Percentiles rank a stretch among this genome's conserved stretches.
These are phyloP conservation scores for Leucophora obtusa DNA, from an alignment of 2,888 invertebrate species.

Conservation along the genomic window DNA sequence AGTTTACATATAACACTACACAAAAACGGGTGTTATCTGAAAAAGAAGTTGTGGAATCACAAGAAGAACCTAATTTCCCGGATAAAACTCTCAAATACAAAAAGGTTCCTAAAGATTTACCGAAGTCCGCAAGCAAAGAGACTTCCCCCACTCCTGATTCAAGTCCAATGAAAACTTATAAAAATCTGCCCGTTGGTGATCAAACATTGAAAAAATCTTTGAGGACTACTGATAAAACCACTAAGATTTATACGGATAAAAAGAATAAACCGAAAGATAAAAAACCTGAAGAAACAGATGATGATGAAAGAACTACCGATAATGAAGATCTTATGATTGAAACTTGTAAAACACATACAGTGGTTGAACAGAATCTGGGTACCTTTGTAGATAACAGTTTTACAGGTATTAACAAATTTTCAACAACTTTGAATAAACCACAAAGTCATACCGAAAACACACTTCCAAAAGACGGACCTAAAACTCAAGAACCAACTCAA, in stretches of 20 bases:
- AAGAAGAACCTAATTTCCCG: neutral
- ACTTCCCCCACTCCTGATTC: neutral
- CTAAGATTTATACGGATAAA: neutral
- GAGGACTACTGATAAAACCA: slow-evolving; percentile 20
- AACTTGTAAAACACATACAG: slow-evolving; percentile 24
- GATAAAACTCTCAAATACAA: neutral
- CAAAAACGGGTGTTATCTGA: slow-evolving; percentile 28
- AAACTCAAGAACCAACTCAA: neutral
- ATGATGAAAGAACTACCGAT: slow-evolving; percentile 15
- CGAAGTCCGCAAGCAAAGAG: neutral
- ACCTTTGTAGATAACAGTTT: neutral
- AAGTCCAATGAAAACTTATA: neutral
- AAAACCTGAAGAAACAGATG: slow-evolving; percentile 19
- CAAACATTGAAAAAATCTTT: slow-evolving; percentile 29
- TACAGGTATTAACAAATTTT: neutral
- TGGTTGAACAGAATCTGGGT: neutral
- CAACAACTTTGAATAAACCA: neutral
- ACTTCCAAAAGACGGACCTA: neutral
- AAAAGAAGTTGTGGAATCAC: slow-evolving; percentile 15
- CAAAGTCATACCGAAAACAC: neutral
- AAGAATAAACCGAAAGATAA: neutral
- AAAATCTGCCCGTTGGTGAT: neutral
- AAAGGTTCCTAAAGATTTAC: neutral
- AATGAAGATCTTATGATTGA: slow-evolving; percentile 19
- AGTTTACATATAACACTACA: slow-evolving; percentile 15